Conservation (phyloP, 2,797 vertebrate species). For the Notolepis coatsorum region DNA sequence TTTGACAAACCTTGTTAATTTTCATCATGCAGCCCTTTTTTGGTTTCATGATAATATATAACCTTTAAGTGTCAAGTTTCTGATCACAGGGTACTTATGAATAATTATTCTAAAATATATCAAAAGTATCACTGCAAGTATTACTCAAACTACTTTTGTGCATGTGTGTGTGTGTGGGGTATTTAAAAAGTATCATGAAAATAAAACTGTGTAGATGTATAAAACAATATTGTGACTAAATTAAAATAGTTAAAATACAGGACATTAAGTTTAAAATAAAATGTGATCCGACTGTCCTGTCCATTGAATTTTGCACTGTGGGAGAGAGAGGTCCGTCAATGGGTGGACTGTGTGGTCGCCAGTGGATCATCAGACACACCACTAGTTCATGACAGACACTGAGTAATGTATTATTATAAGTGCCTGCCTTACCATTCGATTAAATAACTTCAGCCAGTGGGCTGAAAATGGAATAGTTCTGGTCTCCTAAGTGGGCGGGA, state of each 20-base stretch:
- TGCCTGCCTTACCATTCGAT: conserved; percentile 14
- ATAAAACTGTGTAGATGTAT: conserved; percentile 47
- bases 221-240: conserved; percentile 51
- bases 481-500: no score
- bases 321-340: background rate
- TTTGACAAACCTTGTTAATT: conserved; percentile 24
- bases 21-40: conserved; percentile 21
- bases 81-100: conserved; percentile 3
- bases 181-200: conserved; percentile 24
- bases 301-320: conserved; percentile 7
- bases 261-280: background rate
- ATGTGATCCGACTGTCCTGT: background rate
- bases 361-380: background rate
- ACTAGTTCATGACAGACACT: conserved; percentile 13
- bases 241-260: conserved; percentile 31
- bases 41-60: conserved; percentile 22
- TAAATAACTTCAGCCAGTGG: conserved; percentile 8
- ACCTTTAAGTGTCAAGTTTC: conserved; percentile 23
- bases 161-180: no score
- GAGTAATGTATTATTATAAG: background rate
- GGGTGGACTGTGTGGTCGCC: conserved; percentile 3
- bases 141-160: background rate
- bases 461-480: no score
- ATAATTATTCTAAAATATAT: conserved; percentile 36
- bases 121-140: conserved; percentile 18